Percentiles rank a stretch among this genome's conserved stretches.
phyloP scores from a whole-genome alignment of 2,113 vertebrate genomes.

The Osmerus eperlanus region DNA sequence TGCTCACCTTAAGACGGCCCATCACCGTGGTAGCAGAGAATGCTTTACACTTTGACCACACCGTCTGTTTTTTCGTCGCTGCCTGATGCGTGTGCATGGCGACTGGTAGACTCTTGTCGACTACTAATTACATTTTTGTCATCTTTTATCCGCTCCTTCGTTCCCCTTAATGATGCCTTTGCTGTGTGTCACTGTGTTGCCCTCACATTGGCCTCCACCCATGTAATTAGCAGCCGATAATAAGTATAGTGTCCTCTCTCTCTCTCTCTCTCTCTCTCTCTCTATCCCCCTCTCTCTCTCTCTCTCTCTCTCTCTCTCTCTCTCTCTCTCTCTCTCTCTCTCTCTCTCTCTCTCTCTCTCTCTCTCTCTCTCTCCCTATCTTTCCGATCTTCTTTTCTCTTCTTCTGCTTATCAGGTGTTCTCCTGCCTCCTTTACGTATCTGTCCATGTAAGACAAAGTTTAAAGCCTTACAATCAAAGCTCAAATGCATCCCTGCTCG shows the following conservation, averaged over 20 bases:
- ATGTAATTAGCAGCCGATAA: constrained; percentile 9
- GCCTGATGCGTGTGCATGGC: background rate
- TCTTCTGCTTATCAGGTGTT: no score
- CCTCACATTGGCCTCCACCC: background rate
- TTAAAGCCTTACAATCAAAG: no score
- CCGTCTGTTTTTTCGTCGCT: background rate
- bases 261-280: background rate
- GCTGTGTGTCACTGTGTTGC: background rate
- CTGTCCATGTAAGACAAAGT: background rate
- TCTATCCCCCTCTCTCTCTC: background rate
- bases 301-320: background rate
- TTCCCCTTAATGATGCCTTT: background rate
- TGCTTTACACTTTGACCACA: background rate
- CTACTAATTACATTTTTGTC: constrained; percentile 13
- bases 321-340: background rate
- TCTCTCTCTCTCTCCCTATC: background rate
- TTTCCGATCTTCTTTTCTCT: no score
- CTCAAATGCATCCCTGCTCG: background rate
- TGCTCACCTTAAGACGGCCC: background rate
- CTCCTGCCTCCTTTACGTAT: background rate
- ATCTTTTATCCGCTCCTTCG: constrained; percentile 6
- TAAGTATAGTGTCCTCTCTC: background rate
- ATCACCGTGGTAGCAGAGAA: background rate
- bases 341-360: background rate
- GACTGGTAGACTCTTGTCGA: background rate